Evolutionary conservation across 2,113 vertebrate genomes (phyloP).

Genomic region (Osmerus eperlanus): DNA sequence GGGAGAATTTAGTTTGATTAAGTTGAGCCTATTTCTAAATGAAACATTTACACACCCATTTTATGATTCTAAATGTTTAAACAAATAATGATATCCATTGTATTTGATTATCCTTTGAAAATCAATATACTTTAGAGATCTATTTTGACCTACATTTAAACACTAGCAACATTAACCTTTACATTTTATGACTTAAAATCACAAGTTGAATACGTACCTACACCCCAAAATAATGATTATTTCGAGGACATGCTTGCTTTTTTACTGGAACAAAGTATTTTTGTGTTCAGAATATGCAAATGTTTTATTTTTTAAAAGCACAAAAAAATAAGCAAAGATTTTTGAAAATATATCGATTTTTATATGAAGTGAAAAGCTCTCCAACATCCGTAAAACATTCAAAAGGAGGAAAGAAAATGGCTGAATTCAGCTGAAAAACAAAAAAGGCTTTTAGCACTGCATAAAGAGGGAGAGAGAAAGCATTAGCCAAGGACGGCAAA

Average conservation of each 20-base stretch:
- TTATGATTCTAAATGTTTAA: too few species aligned
- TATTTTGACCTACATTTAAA: too few species aligned
- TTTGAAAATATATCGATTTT: neutral
- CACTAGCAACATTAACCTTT: too few species aligned
- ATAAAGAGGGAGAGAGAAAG: constrained; percentile 7
- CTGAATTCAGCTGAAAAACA: constrained; percentile 18
- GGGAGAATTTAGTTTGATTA: constrained; percentile 15
- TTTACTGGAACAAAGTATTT: neutral
- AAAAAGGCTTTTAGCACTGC: constrained; percentile 2
- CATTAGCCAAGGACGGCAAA: neutral
- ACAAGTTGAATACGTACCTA: too few species aligned
- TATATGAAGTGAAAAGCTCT: neutral
- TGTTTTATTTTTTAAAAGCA: neutral
- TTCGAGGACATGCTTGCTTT: constrained; percentile 54
- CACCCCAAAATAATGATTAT: neutral
- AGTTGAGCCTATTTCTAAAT: too few species aligned
- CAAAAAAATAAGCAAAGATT: neutral
- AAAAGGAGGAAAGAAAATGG: constrained; percentile 11
- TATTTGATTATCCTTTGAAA: too few species aligned
- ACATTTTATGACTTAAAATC: too few species aligned
- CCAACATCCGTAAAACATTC: neutral
- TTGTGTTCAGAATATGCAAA: neutral
- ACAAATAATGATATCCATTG: too few species aligned
- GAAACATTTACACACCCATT: too few species aligned
- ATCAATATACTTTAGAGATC: too few species aligned